Evolutionary conservation across 2,113 vertebrate genomes (phyloP).

Genomic region (Tupaia chinensis): DNA sequence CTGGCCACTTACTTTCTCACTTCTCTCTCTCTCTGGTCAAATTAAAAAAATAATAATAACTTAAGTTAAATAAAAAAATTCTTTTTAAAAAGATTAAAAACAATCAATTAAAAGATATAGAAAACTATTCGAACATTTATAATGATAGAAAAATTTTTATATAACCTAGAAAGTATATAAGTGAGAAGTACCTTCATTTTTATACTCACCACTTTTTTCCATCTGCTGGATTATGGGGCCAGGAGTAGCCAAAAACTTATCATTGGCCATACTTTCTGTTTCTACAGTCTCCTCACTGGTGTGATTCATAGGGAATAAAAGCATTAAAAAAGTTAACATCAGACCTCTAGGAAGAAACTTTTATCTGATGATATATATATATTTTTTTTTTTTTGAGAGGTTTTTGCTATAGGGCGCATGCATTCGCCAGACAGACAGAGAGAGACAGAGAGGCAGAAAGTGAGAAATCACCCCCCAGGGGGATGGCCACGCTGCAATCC

Average conservation of each 20-base stretch:
- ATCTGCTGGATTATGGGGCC: slow-evolving; percentile 16
- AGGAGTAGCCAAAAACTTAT: slow-evolving; percentile 69
- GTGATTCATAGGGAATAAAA: slow-evolving; percentile 54
- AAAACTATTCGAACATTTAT: neutral
- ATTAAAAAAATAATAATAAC: too few relatives aligned
- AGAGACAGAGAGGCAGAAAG: too few relatives aligned
- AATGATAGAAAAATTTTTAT: neutral
- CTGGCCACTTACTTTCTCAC: too few relatives aligned
- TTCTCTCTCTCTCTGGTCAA: too few relatives aligned
- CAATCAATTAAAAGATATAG: neutral
- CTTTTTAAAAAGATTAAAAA: too few relatives aligned
- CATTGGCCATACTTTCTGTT: neutral
- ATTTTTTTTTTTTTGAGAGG: too few relatives aligned
- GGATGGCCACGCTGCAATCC: too few relatives aligned
- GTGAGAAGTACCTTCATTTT: slow-evolving; percentile 35
- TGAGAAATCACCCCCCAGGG: too few relatives aligned
- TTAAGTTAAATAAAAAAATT: too few relatives aligned
- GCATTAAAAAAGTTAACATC: slow-evolving; percentile 43
- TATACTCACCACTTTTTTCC: slow-evolving; percentile 78
- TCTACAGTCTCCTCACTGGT: neutral
- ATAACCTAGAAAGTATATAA: neutral
- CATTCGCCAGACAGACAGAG: too few relatives aligned
- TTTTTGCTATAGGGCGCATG: too few relatives aligned
- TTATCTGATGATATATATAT: too few relatives aligned
- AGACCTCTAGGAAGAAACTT: neutral